A percentile compares a stretch with the other conserved stretches of the same genome.
Conservation (phyloP, 35 echinoderm and acorn worm species). For the Amphiura filiformis region DNA sequence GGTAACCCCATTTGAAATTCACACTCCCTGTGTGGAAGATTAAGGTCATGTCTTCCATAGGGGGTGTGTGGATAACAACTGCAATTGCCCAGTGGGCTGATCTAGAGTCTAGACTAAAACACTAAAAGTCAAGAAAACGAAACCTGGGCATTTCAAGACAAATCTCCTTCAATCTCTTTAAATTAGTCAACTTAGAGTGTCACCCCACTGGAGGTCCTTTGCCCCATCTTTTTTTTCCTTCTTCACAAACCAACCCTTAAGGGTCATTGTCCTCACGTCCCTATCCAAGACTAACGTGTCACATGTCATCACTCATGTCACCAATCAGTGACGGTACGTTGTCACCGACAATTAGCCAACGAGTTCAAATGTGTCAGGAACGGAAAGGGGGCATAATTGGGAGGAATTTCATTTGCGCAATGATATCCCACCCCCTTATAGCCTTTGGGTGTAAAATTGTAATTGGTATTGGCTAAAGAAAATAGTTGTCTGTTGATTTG, state of each 20-base stretch:
- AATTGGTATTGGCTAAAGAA: too few species aligned
- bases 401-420: constrained; percentile 3
- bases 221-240: too few species aligned
- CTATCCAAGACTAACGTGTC: neutral
- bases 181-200: too few species aligned
- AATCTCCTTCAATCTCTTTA: too few species aligned
- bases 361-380: neutral
- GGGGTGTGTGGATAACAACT: too few species aligned
- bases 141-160: too few species aligned
- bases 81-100: too few species aligned
- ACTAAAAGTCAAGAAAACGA: neutral
- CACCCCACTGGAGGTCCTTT: too few species aligned
- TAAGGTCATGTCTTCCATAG: too few species aligned
- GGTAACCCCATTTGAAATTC: too few species aligned
- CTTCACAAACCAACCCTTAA: neutral
- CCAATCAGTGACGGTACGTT: neutral
- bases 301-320: neutral
- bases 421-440: neutral
- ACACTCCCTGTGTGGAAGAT: too few species aligned
- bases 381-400: neutral
- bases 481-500: too few species aligned
- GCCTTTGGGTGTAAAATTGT: neutral
- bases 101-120: neutral
- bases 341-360: neutral
- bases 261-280: neutral